Conservation (phyloP, 2,113 vertebrate species). For the Myocastor coypus region DNA sequence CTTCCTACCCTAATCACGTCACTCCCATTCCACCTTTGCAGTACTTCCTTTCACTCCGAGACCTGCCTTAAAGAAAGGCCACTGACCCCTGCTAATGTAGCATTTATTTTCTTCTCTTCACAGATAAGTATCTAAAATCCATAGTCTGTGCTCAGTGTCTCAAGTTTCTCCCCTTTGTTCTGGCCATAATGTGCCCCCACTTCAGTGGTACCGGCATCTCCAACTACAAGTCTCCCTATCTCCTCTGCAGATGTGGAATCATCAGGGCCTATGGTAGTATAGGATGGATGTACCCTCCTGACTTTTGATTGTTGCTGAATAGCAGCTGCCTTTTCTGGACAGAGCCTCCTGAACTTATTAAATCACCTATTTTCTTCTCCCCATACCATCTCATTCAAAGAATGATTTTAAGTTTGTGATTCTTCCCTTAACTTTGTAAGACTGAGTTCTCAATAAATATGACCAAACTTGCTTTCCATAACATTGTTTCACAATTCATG, state of each 20-base stretch:
- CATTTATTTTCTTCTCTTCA: slow-evolving; percentile 18
- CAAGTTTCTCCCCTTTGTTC: background rate
- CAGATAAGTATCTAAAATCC: background rate
- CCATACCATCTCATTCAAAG: background rate
- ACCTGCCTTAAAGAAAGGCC: background rate
- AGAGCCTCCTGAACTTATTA: background rate
- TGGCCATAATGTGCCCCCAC: too few relatives aligned
- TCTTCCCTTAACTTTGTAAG: background rate
- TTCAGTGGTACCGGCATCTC: background rate
- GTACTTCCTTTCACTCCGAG: background rate
- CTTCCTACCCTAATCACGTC: background rate
- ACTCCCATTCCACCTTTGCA: background rate
- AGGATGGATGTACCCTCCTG: background rate
- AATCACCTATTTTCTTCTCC: background rate
- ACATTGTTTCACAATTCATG: background rate
- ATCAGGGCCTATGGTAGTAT: background rate
- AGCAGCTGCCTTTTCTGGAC: background rate
- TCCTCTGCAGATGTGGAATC: background rate
- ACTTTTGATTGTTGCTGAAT: background rate
- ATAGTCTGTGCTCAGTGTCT: background rate
- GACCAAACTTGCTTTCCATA: background rate
- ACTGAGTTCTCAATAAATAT: background rate
- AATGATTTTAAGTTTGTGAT: background rate
- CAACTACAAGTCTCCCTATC: background rate
- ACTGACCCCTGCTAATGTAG: background rate